Evolutionary conservation across 2,888 invertebrate genomes (phyloP).

Genomic region (Xanthorhoe spadicearia): DNA sequence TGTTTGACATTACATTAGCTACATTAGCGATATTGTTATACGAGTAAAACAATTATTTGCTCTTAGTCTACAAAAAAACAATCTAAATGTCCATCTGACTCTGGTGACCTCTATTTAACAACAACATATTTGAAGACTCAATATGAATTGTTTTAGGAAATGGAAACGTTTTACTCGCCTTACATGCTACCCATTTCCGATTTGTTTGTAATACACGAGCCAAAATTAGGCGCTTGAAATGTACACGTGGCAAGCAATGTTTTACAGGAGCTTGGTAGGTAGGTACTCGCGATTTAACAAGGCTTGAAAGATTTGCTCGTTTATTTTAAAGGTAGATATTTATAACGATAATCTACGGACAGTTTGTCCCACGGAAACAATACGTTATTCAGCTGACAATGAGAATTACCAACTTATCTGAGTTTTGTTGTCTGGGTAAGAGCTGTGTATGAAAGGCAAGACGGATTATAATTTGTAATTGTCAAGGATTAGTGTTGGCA

Average conservation of each 20-base stretch:
- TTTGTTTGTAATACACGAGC: constrained; percentile 40
- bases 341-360: constrained; percentile 36
- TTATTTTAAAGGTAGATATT: constrained; percentile 36
- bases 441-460: constrained; percentile 29
- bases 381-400: constrained; percentile 45
- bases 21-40: constrained; percentile 31
- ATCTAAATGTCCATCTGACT: constrained; percentile 25
- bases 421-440: constrained; percentile 39
- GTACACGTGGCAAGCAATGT: constrained; percentile 34
- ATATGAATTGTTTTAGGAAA: constrained; percentile 38
- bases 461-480: constrained; percentile 30
- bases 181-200: constrained; percentile 19
- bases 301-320: constrained; percentile 35
- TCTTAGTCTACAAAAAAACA: constrained; percentile 28
- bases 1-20: constrained; percentile 43
- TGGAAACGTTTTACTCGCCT: constrained; percentile 34
- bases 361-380: constrained; percentile 48
- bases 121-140: constrained; percentile 35
- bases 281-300: constrained; percentile 36
- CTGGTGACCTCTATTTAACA: constrained; percentile 30
- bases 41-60: constrained; percentile 23
- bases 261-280: constrained; percentile 33
- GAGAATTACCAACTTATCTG: constrained; percentile 40
- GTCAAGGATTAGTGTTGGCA: constrained; percentile 33
- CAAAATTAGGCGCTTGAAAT: constrained; percentile 36